Percentiles rank a stretch among this genome's conserved stretches.
These are phyloP conservation scores for Cladopsammia gracilis DNA, from an alignment of 64 coral and sea anemone species.

Conservation along the genomic window DNA sequence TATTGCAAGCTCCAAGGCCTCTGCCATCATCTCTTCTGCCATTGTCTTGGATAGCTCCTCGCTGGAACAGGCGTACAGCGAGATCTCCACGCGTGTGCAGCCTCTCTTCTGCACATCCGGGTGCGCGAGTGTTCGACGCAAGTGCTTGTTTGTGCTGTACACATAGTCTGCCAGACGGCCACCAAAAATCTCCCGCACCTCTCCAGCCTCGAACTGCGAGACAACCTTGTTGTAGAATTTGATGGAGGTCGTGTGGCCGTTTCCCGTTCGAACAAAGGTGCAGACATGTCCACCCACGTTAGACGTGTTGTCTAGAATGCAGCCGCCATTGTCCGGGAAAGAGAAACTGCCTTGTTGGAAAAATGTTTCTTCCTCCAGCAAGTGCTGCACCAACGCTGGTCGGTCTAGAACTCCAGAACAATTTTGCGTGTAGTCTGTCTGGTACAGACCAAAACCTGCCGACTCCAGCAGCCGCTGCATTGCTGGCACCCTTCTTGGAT, in stretches of 20 bases:
- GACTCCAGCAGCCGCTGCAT: constrained; percentile 1
- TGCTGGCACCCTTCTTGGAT: background rate
- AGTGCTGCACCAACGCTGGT: background rate
- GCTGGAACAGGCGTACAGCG: too few species aligned
- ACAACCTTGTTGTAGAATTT: too few species aligned
- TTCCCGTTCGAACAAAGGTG: constrained; percentile 3
- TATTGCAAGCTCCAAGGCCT: background rate
- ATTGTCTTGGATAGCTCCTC: background rate
- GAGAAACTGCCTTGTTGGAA: too few species aligned
- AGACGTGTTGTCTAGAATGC: constrained; percentile 26
- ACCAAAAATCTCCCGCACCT: background rate
- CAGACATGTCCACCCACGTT: constrained; percentile 35
- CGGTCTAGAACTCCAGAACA: constrained; percentile 50
- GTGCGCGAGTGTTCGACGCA: too few species aligned
- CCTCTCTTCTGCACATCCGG: background rate
- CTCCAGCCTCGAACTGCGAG: too few species aligned
- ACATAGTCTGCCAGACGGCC: background rate
- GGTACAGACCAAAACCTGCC: background rate
- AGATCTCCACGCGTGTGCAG: background rate
- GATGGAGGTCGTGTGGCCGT: background rate
- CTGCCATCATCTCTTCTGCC: too few species aligned
- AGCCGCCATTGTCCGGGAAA: too few species aligned
- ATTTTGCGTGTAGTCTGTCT: constrained; percentile 53
- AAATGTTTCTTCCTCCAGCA: background rate
- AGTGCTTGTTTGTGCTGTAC: too few species aligned